Evolutionary conservation across 2,113 vertebrate genomes (phyloP).

Genomic region (Hemiprocne comata): DNA sequence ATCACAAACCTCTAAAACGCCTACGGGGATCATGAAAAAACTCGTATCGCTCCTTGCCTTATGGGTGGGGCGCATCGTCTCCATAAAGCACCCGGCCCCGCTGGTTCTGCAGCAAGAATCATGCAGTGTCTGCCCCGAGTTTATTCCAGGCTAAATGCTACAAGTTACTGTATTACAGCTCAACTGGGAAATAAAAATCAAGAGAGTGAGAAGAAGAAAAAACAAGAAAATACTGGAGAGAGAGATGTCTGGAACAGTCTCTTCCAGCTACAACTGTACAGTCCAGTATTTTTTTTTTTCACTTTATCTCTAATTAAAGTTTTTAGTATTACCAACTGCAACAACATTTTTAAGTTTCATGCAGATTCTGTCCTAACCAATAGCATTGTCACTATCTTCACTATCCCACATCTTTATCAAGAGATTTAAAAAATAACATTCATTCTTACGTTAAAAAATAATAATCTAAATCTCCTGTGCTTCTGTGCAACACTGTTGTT

Average conservation of each 20-base stretch:
- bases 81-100: not conserved
- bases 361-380: not conserved
- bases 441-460: not conserved
- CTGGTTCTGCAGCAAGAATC: not conserved
- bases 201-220: not conserved
- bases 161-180: not conserved
- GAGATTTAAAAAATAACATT: not conserved
- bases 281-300: fast-evolving
- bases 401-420: not conserved
- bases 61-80: not conserved
- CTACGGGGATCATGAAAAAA: not conserved
- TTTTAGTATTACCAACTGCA: not conserved
- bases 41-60: not conserved
- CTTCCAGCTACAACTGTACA: not conserved
- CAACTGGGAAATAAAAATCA: not conserved
- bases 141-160: not conserved
- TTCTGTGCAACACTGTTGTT: not conserved
- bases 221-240: not conserved
- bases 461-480: too few relatives aligned
- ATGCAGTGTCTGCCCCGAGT: not conserved
- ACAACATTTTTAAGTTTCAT: not conserved
- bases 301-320: not conserved
- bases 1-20: not conserved
- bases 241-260: not conserved
- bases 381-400: not conserved